Percentiles rank a stretch among this genome's conserved stretches.
phyloP scores from a whole-genome alignment of 2,113 vertebrate species.

The Notarius lentiginosus region DNA sequence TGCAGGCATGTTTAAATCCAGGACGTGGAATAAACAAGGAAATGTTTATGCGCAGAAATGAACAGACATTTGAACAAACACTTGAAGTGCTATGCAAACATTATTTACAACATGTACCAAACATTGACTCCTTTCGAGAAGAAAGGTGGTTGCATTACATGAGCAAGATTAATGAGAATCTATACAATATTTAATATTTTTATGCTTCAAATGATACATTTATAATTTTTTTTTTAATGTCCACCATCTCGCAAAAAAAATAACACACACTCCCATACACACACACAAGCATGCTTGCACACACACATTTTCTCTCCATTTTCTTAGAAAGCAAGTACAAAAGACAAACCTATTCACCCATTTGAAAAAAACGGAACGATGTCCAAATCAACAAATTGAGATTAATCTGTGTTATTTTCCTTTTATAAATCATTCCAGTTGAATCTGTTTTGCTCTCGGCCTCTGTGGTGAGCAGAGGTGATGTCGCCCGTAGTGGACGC shows the following conservation, averaged over 20 bases:
- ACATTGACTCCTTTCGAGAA: conserved; percentile 84
- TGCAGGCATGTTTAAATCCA: conserved; percentile 80
- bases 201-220: conserved; percentile 72
- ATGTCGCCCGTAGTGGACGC: background rate
- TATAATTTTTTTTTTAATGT: conserved; percentile 62
- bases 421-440: conserved; percentile 65
- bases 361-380: conserved; percentile 41
- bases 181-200: conserved; percentile 80
- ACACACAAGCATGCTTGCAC: conserved; percentile 45
- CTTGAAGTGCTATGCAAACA: conserved; percentile 87
- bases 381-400: conserved; percentile 46
- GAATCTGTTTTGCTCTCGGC: conserved; percentile 51
- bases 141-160: conserved; percentile 95
- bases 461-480: conserved; percentile 21
- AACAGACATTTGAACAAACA: conserved; percentile 79
- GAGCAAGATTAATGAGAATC: conserved; percentile 74
- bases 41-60: conserved; percentile 81
- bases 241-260: conserved; percentile 56
- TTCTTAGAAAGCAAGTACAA: conserved; percentile 53
- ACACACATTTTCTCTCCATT: conserved; percentile 53
- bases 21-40: conserved; percentile 83
- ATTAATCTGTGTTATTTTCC: conserved; percentile 22
- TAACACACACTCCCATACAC: conserved; percentile 36
- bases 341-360: conserved; percentile 50
- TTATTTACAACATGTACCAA: conserved; percentile 97